Evolutionary conservation across 2,888 invertebrate genomes (phyloP).

Genomic region (Biston betularia): DNA sequence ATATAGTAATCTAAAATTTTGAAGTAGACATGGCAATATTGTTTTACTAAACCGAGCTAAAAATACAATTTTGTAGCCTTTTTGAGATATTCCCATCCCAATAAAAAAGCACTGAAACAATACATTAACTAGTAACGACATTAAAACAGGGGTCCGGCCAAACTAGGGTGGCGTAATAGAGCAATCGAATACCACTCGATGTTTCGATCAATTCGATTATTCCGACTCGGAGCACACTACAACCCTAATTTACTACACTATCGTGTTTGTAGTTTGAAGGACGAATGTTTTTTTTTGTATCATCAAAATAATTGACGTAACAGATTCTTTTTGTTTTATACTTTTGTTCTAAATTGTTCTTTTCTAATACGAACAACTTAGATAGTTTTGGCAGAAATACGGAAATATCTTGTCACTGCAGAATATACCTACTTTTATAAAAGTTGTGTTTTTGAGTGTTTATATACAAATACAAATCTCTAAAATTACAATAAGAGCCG

Average conservation of each 20-base stretch:
- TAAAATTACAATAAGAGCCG: too few species aligned
- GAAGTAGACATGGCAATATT: too few species aligned
- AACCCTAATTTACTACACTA: conserved; percentile 48
- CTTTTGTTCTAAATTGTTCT: too few species aligned
- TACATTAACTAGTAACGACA: conserved; percentile 64
- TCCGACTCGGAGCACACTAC: conserved; percentile 62
- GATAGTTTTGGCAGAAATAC: too few species aligned
- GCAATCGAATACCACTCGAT: conserved; percentile 69
- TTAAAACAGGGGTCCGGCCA: conserved; percentile 58
- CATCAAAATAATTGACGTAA: background rate
- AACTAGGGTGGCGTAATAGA: conserved; percentile 77
- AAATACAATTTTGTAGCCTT: background rate
- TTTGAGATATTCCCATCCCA: conserved; percentile 23
- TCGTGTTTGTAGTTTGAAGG: conserved; percentile 18
- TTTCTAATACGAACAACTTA: too few species aligned
- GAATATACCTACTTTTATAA: too few species aligned
- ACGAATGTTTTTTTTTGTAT: conserved; percentile 6
- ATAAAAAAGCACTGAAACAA: conserved; percentile 63
- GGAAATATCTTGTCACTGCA: too few species aligned
- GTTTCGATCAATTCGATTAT: conserved; percentile 72
- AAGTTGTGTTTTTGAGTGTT: too few species aligned
- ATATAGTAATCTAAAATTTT: too few species aligned
- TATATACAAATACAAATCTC: too few species aligned
- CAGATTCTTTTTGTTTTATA: too few species aligned
- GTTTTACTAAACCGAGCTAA: background rate